A percentile compares a stretch with the other conserved stretches of the same genome.
These are phyloP conservation scores for Ostrea edulis DNA, from an alignment of 1,140 invertebrate species.

Conservation along the genomic window DNA sequence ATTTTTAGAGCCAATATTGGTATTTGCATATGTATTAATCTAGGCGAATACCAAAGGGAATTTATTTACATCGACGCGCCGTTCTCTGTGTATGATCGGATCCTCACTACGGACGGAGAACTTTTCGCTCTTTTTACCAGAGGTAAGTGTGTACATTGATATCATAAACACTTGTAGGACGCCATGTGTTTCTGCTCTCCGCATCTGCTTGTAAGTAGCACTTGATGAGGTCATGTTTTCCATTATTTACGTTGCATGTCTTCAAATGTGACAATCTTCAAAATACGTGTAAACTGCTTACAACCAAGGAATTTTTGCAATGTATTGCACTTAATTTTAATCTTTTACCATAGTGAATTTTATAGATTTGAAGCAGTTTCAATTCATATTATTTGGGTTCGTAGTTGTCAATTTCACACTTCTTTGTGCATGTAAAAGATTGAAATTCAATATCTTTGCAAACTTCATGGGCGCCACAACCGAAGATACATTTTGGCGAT, in stretches of 20 bases:
- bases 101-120: background rate
- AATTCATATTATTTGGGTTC: background rate
- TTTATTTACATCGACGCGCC: conserved; percentile 3
- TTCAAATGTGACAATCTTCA: background rate
- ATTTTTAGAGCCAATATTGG: background rate
- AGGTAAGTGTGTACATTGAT: conserved; percentile 18
- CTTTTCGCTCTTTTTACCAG: conserved; percentile 19
- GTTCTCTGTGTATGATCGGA: background rate
- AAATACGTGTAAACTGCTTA: background rate
- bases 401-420: background rate
- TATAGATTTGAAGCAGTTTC: background rate
- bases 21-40: conserved; percentile 36
- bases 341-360: background rate
- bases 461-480: conserved; percentile 18
- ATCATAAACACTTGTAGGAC: conserved; percentile 12
- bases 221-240: background rate
- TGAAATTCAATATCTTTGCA: background rate
- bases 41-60: background rate
- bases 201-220: background rate
- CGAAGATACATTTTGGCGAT: background rate
- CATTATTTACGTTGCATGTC: background rate
- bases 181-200: background rate
- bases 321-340: background rate
- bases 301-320: background rate
- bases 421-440: background rate